These are phyloP conservation scores for Channa maculata DNA, from an alignment of 2,113 vertebrate genomes.

Conservation along the genomic window DNA sequence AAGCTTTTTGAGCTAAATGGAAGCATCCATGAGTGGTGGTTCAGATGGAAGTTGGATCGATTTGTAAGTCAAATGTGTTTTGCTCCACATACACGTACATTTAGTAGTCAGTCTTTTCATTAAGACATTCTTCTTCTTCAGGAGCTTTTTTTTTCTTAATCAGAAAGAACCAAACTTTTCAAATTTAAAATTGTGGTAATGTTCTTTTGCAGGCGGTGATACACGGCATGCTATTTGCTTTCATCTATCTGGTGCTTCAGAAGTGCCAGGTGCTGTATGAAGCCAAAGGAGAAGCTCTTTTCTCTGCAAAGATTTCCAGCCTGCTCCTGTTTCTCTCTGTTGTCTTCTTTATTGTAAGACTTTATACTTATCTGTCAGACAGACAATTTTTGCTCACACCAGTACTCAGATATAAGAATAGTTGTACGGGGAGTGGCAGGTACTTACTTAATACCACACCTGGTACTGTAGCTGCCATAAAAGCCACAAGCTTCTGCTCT, in stretches of 20 bases:
- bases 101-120: neutral
- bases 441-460: neutral
- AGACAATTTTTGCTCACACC: neutral
- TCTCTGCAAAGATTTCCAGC: conserved; percentile 91
- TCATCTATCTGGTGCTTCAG: conserved; percentile 93
- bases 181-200: neutral
- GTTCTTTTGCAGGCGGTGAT: conserved; percentile 88
- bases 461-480: neutral
- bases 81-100: neutral
- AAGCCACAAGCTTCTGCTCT: neutral
- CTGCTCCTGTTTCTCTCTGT: conserved; percentile 91
- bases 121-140: neutral
- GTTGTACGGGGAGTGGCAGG: neutral
- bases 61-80: conserved; percentile 86
- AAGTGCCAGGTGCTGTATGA: conserved; percentile 91
- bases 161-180: neutral
- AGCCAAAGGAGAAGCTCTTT: conserved; percentile 93
- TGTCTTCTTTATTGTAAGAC: conserved; percentile 91
- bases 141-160: neutral
- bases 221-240: conserved; percentile 96
- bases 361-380: neutral
- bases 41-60: conserved; percentile 96
- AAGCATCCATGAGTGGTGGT: conserved; percentile 97
- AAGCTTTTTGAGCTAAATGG: conserved; percentile 94
- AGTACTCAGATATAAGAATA: neutral